phyloP scores from a whole-genome alignment of 2,113 vertebrate species.

The Dinomys branickii region DNA sequence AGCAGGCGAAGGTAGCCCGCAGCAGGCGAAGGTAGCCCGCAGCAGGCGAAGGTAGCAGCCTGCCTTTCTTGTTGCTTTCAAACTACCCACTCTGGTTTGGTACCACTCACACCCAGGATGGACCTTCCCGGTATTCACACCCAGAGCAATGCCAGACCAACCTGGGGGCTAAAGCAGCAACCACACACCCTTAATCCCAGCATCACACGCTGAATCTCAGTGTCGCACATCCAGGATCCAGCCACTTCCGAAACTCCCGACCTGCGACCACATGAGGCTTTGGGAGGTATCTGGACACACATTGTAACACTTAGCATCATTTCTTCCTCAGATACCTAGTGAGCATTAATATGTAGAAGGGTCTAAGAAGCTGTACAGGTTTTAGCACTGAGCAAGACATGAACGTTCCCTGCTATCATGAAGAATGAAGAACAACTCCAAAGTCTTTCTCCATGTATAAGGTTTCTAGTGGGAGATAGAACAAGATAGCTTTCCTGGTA shows the following conservation, averaged over 20 bases:
- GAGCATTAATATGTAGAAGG: neutral
- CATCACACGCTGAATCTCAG: neutral
- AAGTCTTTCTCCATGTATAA: neutral
- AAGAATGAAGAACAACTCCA: neutral
- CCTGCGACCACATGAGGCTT: neutral
- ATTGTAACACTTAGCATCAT: neutral
- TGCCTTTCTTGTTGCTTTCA: neutral
- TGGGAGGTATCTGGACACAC: neutral
- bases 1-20: neutral
- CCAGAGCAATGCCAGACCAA: neutral
- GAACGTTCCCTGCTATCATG: neutral
- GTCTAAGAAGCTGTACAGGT: neutral
- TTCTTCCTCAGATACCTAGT: neutral
- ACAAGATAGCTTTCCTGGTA: neutral
- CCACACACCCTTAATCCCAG: neutral
- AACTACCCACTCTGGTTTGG: neutral
- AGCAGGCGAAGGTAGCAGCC: neutral
- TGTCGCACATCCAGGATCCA: neutral
- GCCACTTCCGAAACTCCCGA: neutral
- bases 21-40: neutral
- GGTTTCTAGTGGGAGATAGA: neutral
- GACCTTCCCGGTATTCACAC: neutral
- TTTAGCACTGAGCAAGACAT: neutral
- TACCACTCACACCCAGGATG: neutral
- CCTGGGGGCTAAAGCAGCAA: neutral